These are phyloP conservation scores for Chaetops frenatus DNA, from an alignment of 2,113 vertebrate species.

Conservation along the genomic window DNA sequence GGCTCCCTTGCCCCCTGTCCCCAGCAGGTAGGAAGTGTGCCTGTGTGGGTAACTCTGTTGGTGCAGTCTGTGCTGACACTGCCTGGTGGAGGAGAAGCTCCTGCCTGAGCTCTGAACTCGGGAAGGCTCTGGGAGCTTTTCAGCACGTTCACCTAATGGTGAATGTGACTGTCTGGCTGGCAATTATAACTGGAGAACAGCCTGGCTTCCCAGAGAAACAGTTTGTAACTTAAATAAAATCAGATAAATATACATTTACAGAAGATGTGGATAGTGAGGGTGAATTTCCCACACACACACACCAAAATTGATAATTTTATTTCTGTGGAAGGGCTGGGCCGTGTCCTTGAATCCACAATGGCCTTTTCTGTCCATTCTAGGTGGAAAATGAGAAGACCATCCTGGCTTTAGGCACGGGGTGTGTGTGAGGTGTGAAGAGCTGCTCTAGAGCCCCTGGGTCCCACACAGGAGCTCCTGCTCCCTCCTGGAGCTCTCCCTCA, in stretches of 20 bases:
- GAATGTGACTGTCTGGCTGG: not conserved
- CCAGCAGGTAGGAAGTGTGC: not conserved
- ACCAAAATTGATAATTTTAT: accelerated
- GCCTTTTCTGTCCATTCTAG: not conserved
- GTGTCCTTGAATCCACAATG: accelerated
- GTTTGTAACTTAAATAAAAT: not conserved
- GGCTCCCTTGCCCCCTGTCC: not conserved
- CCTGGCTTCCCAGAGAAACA: not conserved
- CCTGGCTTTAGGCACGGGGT: not conserved
- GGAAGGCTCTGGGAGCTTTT: not conserved
- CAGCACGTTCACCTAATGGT: not conserved
- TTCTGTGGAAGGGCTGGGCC: not conserved
- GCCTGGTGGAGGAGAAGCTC: not conserved
- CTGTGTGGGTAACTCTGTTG: not conserved
- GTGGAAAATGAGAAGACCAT: not conserved
- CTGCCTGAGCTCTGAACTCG: not conserved
- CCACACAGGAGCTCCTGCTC: not conserved
- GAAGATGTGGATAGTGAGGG: not conserved
- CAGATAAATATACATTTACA: not conserved
- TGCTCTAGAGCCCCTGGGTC: not conserved
- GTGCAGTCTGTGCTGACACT: not conserved
- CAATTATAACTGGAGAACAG: not conserved
- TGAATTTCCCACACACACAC: not conserved
- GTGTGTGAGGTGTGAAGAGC: not conserved
- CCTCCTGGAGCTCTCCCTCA: not conserved